phyloP scores from a whole-genome alignment of 1,140 invertebrate genomes.

The Hyles euphorbiae region DNA sequence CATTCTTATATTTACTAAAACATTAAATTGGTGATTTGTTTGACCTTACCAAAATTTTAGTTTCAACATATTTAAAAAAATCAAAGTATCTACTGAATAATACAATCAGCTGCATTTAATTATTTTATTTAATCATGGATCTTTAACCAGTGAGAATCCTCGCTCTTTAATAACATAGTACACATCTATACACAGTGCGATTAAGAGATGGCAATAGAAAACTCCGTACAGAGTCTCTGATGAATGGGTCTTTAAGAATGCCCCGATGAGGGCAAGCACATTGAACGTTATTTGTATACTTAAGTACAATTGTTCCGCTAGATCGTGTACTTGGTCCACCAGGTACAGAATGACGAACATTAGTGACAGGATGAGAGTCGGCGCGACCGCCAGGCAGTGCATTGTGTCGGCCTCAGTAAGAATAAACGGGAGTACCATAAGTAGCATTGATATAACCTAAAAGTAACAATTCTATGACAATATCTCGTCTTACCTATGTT shows the following conservation, averaged over 20 bases:
- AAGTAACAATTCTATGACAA: constrained; percentile 45
- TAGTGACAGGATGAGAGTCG: constrained; percentile 51
- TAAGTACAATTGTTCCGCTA: constrained; percentile 58
- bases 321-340: constrained; percentile 61
- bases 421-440: constrained; percentile 56
- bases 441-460: constrained; percentile 63
- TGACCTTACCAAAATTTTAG: neutral
- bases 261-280: constrained; percentile 28
- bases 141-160: constrained; percentile 27
- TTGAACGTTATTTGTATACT: constrained; percentile 41
- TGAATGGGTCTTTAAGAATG: constrained; percentile 23
- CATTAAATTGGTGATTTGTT: neutral
- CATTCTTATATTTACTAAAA: constrained; percentile 13
- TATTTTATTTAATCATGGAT: constrained; percentile 22
- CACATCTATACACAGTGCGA: constrained; percentile 52
- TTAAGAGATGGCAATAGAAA: constrained; percentile 52
- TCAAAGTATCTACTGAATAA: constrained; percentile 26
- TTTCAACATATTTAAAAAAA: too few relatives aligned
- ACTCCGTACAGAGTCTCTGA: constrained; percentile 41
- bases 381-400: constrained; percentile 56
- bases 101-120: constrained; percentile 28
- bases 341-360: constrained; percentile 60
- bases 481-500: constrained; percentile 21
- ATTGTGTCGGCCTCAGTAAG: constrained; percentile 36
- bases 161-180: constrained; percentile 55